Conservation (phyloP, 2,888 invertebrate species). For the Drosophila affinis region DNA sequence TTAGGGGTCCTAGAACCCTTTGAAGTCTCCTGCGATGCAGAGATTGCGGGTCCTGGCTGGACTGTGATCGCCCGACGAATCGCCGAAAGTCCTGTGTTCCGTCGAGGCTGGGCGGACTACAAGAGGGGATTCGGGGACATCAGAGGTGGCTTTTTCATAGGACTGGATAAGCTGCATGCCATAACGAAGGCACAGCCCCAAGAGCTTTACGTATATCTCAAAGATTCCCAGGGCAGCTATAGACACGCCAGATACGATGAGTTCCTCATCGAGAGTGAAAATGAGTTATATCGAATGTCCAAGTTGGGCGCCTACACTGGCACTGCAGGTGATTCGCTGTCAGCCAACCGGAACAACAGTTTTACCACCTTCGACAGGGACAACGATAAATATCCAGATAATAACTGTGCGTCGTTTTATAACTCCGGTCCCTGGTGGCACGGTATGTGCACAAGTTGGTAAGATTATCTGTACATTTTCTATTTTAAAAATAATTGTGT, state of each 20-base stretch:
- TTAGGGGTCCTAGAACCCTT: constrained; percentile 82
- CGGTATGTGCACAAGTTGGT: no score
- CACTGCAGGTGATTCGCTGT: constrained; percentile 88
- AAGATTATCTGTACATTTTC: no score
- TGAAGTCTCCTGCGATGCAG: constrained; percentile 84
- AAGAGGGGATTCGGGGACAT: constrained; percentile 88
- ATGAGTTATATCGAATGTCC: constrained; percentile 87
- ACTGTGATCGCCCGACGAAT: constrained; percentile 86
- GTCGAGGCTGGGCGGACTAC: constrained; percentile 86
- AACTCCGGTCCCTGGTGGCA: no score
- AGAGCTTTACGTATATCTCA: constrained; percentile 86
- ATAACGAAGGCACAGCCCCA: constrained; percentile 79
- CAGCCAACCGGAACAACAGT: constrained; percentile 85
- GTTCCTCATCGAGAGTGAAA: constrained; percentile 87
- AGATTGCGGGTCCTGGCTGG: constrained; percentile 87
- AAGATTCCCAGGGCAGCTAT: constrained; percentile 85
- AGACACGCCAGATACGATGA: constrained; percentile 79
- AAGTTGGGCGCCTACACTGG: constrained; percentile 84
- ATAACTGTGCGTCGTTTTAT: constrained; percentile 85
- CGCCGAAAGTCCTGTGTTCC: no score
- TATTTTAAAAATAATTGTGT: no score
- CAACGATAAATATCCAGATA: constrained; percentile 86
- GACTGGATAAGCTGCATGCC: constrained; percentile 87
- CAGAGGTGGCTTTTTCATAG: constrained; percentile 89
- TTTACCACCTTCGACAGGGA: constrained; percentile 88